Evolutionary conservation across 2,888 invertebrate genomes (phyloP).

Genomic region (Andrena bicolor): DNA sequence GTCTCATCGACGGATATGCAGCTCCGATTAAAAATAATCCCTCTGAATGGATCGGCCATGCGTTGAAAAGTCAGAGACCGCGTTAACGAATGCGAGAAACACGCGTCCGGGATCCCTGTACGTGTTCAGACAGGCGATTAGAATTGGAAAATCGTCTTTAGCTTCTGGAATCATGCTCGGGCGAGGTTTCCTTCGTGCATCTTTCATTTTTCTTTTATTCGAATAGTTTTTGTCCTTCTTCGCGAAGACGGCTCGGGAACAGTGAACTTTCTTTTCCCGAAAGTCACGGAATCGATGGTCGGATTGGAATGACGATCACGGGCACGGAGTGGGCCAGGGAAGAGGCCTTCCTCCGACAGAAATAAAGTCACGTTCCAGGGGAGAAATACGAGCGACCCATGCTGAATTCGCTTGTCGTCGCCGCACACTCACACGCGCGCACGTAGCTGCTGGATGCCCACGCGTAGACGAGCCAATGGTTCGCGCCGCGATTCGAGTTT

Average conservation of each 20-base stretch:
- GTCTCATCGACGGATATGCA: constrained; percentile 48
- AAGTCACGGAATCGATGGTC: constrained; percentile 2
- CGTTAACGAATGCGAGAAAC: neutral
- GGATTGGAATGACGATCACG: constrained; percentile 49
- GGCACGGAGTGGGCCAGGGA: constrained; percentile 32
- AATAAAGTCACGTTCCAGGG: constrained; percentile 62
- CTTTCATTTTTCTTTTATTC: neutral
- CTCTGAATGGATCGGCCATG: neutral
- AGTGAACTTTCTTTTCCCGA: constrained; percentile 5
- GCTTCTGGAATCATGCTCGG: too few species aligned
- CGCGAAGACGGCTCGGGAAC: neutral
- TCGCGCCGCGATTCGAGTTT: constrained; percentile 29
- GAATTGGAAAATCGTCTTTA: too few species aligned
- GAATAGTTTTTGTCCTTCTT: neutral
- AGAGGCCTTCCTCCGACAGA: constrained; percentile 38
- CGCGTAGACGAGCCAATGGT: constrained; percentile 40
- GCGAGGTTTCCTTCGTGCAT: neutral
- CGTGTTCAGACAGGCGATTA: too few species aligned
- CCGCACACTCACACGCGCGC: constrained; percentile 12
- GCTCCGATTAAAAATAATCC: constrained; percentile 11
- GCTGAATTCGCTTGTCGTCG: constrained; percentile 50
- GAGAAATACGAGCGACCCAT: constrained; percentile 53
- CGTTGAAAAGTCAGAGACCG: neutral
- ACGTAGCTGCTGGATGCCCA: constrained; percentile 41
- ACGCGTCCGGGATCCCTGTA: too few species aligned